These are phyloP conservation scores for Tachina fera DNA, from an alignment of 2,888 invertebrate genomes.

Conservation along the genomic window DNA sequence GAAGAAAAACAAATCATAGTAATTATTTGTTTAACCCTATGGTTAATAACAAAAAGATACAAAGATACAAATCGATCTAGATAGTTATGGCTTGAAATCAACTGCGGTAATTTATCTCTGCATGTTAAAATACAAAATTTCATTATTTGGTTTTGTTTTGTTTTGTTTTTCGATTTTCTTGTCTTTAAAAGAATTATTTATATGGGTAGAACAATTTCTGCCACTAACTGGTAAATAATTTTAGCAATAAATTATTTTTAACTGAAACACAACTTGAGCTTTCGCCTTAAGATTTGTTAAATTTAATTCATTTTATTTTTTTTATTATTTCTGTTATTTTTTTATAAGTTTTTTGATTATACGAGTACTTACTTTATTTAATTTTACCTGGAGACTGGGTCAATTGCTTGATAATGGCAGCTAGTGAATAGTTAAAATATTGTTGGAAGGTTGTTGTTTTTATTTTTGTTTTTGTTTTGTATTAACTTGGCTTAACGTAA, in stretches of 20 bases:
- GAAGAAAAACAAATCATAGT: conserved; percentile 51
- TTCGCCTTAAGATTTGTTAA: conserved; percentile 60
- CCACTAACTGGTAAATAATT: conserved; percentile 22
- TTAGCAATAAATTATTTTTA: conserved; percentile 56
- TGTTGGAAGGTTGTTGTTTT: conserved; percentile 40
- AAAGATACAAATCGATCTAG: conserved; percentile 41
- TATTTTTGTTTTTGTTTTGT: conserved; percentile 31
- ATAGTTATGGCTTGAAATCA: conserved; percentile 27
- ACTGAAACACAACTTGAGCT: conserved; percentile 40
- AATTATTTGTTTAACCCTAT: conserved; percentile 57
- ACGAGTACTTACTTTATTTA: neutral
- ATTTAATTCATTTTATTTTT: conserved; percentile 19
- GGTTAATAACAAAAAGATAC: neutral
- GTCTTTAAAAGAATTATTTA: neutral
- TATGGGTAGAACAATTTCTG: conserved; percentile 46
- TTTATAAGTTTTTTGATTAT: neutral
- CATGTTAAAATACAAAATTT: conserved; percentile 42
- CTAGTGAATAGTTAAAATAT: conserved; percentile 48
- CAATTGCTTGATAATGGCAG: conserved; percentile 68
- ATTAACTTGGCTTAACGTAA: conserved; percentile 60
- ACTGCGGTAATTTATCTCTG: conserved; percentile 17
- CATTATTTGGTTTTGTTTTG: conserved; percentile 3
- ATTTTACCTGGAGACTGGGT: conserved; percentile 61
- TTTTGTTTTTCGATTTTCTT: too few species aligned
- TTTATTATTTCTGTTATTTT: conserved; percentile 2